Percentiles rank a stretch among this genome's conserved stretches.
phyloP scores from a whole-genome alignment of 2,113 vertebrate species.

The Dolichallabes microphthalmus region DNA sequence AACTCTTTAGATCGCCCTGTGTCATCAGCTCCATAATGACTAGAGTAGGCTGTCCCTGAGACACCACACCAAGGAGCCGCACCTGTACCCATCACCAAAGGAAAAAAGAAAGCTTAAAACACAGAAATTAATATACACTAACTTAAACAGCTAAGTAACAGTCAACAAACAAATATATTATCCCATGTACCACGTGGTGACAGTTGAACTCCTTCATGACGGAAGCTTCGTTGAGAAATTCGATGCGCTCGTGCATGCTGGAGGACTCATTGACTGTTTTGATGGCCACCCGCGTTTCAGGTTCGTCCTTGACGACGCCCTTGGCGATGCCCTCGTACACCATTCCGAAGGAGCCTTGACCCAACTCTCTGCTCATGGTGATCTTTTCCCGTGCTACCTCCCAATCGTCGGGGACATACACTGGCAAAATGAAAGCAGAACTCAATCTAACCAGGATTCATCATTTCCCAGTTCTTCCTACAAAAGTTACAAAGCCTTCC shows the following conservation, averaged over 20 bases:
- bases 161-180: background rate
- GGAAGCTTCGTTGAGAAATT: slow-evolving; percentile 96
- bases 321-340: slow-evolving; percentile 96
- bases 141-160: background rate
- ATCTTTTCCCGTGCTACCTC: slow-evolving; percentile 96
- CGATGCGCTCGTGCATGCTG: slow-evolving; percentile 95
- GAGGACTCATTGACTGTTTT: slow-evolving; percentile 97
- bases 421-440: slow-evolving; percentile 60
- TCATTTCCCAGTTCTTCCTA: background rate
- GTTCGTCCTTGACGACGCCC: slow-evolving; percentile 93
- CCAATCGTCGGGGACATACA: slow-evolving; percentile 97
- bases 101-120: background rate
- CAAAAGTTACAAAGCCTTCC: too few relatives aligned
- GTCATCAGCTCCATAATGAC: slow-evolving; percentile 99
- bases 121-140: background rate
- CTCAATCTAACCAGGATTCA: background rate
- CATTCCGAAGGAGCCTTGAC: slow-evolving; percentile 99
- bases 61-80: slow-evolving; percentile 93
- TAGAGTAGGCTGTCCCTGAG: slow-evolving; percentile 95
- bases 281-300: slow-evolving; percentile 90
- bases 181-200: slow-evolving; percentile 89
- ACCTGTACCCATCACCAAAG: slow-evolving; percentile 75
- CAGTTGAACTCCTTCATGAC: slow-evolving; percentile 99
- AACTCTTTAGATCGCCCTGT: slow-evolving; percentile 93
- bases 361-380: slow-evolving; percentile 87